Evolutionary conservation across 2,113 vertebrate species (phyloP), one percentile per base, ranked within the genome.

Genomic region (Albula goreensis): DNA sequence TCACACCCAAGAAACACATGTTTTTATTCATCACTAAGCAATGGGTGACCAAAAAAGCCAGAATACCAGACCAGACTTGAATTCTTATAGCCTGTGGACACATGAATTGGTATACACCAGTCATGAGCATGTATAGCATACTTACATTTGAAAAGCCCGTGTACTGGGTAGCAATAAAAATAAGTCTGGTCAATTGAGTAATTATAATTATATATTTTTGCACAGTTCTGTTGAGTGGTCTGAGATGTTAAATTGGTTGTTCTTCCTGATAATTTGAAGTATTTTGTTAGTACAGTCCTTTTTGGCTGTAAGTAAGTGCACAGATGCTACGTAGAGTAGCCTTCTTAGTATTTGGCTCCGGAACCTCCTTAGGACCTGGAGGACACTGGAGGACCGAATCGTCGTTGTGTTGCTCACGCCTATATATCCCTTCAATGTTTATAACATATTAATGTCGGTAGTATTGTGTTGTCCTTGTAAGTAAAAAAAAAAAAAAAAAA

Each of bases 321-420:
- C 57, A 15, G 12, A 9, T 60, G 50, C 31, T 51, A 82, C 51
- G 49, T 31, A 22, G 22, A 56, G 57, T 25, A 52, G 22, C 63
- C n/a, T 17, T n/a, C 1, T 8, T 17, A 78, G 49, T 17, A 48
- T 70, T 41, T 50, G 31, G 49, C 70, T 50, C 53, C 50, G 5
- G 5, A 31, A 52, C 22, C 50, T 79, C 50, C 89, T 94, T 94
- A 95, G 95, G 95, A 96, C 95, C 94, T 95, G 92, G 94, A 91
- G 93, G 94, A 92, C 94, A 92, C 89, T 89, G 93, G 95, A 95
- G 93, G 95, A 95, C 92, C 83, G 90, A 91, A 92, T 93, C 93
- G 92, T 77, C 57, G 12, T 79, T 48, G n/a, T 4, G 89, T 92
- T 22, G 90, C 93, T 90, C 94, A 92, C 94, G 92, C 93, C 95